Percentiles rank a stretch among this genome's conserved stretches.
phyloP scores from a whole-genome alignment of 2,888 invertebrate genomes.

The Aspidapion aeneum region DNA sequence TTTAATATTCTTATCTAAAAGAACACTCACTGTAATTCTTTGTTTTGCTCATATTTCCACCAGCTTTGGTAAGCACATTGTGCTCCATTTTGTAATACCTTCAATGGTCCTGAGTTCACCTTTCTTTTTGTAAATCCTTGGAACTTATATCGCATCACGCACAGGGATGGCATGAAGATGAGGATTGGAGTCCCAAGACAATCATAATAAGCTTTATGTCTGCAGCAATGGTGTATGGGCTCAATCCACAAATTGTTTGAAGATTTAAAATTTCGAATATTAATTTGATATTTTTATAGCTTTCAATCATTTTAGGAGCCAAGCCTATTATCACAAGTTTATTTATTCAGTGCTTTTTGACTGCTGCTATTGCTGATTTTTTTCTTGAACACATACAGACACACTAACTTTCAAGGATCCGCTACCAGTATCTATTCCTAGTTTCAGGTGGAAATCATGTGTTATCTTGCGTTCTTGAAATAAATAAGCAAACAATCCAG shows the following conservation, averaged over 20 bases:
- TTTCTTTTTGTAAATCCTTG: background rate
- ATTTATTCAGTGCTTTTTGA: background rate
- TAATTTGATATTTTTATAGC: background rate
- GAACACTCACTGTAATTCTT: background rate
- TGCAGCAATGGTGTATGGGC: background rate
- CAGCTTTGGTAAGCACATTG: background rate
- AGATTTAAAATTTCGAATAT: background rate
- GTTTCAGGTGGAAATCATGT: background rate
- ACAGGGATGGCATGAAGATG: slow-evolving; percentile 3
- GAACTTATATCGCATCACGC: background rate
- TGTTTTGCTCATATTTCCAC: background rate
- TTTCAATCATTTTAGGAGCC: background rate
- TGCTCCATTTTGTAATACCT: background rate
- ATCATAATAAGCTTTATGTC: background rate
- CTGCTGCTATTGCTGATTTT: background rate
- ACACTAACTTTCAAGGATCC: background rate
- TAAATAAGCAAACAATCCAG: background rate
- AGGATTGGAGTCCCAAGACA: background rate
- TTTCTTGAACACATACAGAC: background rate
- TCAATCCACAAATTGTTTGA: background rate
- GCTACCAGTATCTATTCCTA: background rate
- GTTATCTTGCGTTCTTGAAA: background rate
- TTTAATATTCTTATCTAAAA: background rate
- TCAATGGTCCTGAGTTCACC: background rate
- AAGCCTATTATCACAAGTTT: background rate